Base-by-base conservation (phyloP, 2,888 invertebrate species). In the Lepidochitona cinerea region DNA sequence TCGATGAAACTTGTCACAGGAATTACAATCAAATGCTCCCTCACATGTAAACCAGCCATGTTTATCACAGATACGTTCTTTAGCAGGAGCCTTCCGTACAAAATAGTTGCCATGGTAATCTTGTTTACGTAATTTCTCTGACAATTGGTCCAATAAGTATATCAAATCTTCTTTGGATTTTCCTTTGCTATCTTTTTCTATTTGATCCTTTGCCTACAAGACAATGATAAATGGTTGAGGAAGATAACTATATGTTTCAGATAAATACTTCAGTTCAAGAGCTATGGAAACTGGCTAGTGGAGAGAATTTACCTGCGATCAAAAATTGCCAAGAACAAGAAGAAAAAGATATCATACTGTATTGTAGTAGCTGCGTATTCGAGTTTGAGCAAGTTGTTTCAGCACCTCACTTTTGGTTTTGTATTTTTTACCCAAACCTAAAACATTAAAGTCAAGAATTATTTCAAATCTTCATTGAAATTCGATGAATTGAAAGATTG, bases 31-130 rank as follows among this genome's bases (percentile, higher is more conserved):
- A 64, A 81, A 89, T 23, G 84, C 83, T 2, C 90, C 90, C 71
- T 89, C 82, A 75, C 90, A 90, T 64, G 76, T 74, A 74, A 90
- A 90, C 84, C 86, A 83, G n/a, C 90, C 90, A 18, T 84, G 77
- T 5, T 79, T 80, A 75, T 89, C 87, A 82, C 90, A 90, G 23
- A 89, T 76, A 0, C 88, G 75, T 0, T 83, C 80, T 35, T 75
- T 74, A 5, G 82, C 65, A 12, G 75, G 72, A 1, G 83, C 83
- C 0, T 74, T 78, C 0, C 87, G 74, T 68, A 86, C 86, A 75
- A 87, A 87, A 72, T 85, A 86, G 12, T 77, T 73, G 18, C 83
- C 81, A 54, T 87, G 84, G 68, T 81, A 85, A 68, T 83, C 84
- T 29, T 82, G 78, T n/a, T 76, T 76, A 69, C 85, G 85, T n/a